phyloP scores from a whole-genome alignment of 2,888 invertebrate species.

The Anthrax anthrax region DNA sequence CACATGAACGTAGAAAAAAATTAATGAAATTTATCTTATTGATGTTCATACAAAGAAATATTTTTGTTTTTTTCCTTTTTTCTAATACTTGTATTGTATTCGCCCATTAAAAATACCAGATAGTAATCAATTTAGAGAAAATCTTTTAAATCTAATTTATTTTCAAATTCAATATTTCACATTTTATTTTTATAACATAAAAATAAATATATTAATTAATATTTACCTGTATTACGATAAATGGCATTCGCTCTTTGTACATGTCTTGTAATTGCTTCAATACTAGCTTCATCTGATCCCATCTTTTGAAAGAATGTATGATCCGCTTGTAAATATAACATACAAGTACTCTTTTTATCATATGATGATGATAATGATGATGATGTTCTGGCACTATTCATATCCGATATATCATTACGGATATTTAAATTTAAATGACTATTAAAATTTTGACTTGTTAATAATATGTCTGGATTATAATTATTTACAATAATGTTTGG shows the following conservation, averaged over 20 bases:
- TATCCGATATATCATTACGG: slow-evolving; percentile 13
- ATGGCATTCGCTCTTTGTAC: slow-evolving; percentile 86
- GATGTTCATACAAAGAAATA: too few species aligned
- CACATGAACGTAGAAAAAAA: too few species aligned
- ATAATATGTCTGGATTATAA: slow-evolving; percentile 33
- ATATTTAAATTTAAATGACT: slow-evolving; percentile 13
- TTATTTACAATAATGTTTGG: slow-evolving; percentile 49
- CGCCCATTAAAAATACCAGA: too few species aligned
- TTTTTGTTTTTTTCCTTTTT: too few species aligned
- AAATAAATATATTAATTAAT: not conserved
- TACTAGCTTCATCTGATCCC: slow-evolving; percentile 85
- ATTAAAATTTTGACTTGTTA: slow-evolving; percentile 15
- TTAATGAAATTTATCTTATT: too few species aligned
- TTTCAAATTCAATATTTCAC: too few species aligned
- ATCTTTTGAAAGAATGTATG: slow-evolving; percentile 93
- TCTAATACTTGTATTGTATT: too few species aligned
- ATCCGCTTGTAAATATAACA: slow-evolving; percentile 90
- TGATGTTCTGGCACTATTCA: slow-evolving; percentile 24
- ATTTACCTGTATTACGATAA: slow-evolving; percentile 66
- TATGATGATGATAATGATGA: slow-evolving; percentile 18
- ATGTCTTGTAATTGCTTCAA: slow-evolving; percentile 88
- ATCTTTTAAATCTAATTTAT: too few species aligned
- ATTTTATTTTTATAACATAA: too few species aligned
- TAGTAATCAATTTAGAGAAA: too few species aligned
- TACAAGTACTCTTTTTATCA: slow-evolving; percentile 83